Base-by-base conservation (phyloP, 30 jellyfish, hydroid and myxozoan genomes). In the Aurelia aurita region DNA sequence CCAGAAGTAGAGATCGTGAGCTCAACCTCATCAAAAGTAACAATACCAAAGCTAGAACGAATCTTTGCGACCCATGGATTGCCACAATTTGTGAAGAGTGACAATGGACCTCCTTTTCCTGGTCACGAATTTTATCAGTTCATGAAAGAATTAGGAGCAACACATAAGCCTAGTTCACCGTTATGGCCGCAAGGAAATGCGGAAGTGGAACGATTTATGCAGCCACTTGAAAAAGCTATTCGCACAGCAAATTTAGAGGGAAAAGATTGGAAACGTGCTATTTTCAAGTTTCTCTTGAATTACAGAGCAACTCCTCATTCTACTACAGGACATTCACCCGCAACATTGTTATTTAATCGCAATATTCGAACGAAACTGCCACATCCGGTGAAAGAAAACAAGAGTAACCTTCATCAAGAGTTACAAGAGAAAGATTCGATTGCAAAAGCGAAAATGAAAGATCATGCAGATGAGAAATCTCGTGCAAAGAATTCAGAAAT, bases 161-260 rank as follows among this genome's bases (percentile, higher is more conserved):
- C n/a, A 39, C 89, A 78, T 58, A 32, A 28, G 26, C 89, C 80
- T 10, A 78, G 64, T 39, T 7, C 87, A 58, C 89, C 89, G 20
- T 78, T 78, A 59, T 78, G 89, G 89, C 84, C 89, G 8, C 89
- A 78, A 78, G 89, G 80, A 10, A 78, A 74, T 63, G 54, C 87
- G 6, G 66, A 74, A 54, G 87, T 28, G 13, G 55, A 74, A 32
- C 7, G 58, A 13, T 74, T 74, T 57, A 74, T 74, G 87, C 21
- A 74, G 83, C 87, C 87, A 4, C 13, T 74, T 14, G 19, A 7
- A 14, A 74, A 74, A 57, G 87, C 87, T 14, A 57, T 74, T 28
- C 5, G 11, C 16, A 26, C 78, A 7, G 60, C 87, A 4, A 31
- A 74, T 63, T 16, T 9, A 19, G 77, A 74, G 26, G 34, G 57